Evolutionary conservation across 2,888 invertebrate genomes (phyloP).

Genomic region (Xanthorhoe designata): DNA sequence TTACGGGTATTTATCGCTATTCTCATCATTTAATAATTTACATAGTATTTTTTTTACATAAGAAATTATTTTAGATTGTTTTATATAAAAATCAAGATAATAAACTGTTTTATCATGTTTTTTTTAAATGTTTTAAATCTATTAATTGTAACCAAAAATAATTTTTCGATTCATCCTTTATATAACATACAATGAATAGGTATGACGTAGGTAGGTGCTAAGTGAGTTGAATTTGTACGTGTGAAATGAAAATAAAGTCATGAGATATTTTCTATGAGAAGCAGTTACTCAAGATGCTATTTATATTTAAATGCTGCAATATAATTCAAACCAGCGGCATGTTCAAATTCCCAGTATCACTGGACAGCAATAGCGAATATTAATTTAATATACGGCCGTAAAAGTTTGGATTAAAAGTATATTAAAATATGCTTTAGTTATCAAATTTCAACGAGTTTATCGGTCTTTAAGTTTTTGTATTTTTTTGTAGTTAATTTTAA

Average conservation of each 20-base stretch:
- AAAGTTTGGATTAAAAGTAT: conserved; percentile 7
- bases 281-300: neutral
- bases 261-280: conserved; percentile 23
- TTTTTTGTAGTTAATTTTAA: neutral
- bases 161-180: neutral
- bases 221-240: conserved; percentile 27
- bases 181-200: neutral
- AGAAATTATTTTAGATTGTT: too few species aligned
- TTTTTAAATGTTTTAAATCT: too few species aligned
- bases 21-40: too few species aligned
- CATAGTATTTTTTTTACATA: too few species aligned
- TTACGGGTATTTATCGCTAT: too few species aligned
- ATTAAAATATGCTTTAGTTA: conserved; percentile 6
- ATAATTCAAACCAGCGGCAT: conserved; percentile 4
- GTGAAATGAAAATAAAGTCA: conserved; percentile 29
- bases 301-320: conserved; percentile 11
- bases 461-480: neutral
- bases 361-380: neutral
- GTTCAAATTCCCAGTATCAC: conserved; percentile 4
- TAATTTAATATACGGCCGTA: conserved; percentile 10
- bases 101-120: too few species aligned
- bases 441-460: neutral
- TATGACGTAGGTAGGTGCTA: conserved; percentile 38
- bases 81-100: too few species aligned
- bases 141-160: too few species aligned